Conservation (phyloP, 2,797 vertebrate species). For the Cheirogaleus major region DNA sequence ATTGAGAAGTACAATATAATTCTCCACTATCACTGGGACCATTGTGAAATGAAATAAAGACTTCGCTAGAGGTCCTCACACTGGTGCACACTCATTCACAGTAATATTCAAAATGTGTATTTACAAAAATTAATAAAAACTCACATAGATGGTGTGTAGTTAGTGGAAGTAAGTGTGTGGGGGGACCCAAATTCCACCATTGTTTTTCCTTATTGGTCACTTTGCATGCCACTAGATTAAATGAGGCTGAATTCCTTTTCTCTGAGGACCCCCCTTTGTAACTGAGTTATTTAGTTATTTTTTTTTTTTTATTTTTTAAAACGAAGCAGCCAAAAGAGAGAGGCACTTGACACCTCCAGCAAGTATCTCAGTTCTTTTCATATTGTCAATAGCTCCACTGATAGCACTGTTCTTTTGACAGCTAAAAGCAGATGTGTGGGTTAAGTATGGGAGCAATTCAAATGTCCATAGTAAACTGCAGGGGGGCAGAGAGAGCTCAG, state of each 20-base stretch:
- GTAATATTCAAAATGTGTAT: neutral
- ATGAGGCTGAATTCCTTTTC: neutral
- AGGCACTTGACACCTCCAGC: constrained; percentile 84
- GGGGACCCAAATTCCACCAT: neutral
- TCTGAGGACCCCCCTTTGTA: constrained; percentile 62
- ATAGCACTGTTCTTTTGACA: constrained; percentile 88
- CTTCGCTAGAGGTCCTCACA: constrained; percentile 52
- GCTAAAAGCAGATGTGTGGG: constrained; percentile 90
- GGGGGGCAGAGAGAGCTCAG: constrained; percentile 88
- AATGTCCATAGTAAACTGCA: constrained; percentile 91
- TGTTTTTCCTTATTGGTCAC: constrained; percentile 32
- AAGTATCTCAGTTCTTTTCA: constrained; percentile 85
- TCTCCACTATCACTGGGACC: constrained; percentile 70
- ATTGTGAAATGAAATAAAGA: constrained; percentile 76
- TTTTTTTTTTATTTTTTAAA: constrained; percentile 77
- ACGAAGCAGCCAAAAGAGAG: constrained; percentile 83
- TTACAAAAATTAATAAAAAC: constrained; percentile 29
- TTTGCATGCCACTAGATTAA: constrained; percentile 54
- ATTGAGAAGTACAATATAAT: constrained; percentile 80
- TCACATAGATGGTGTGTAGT: neutral
- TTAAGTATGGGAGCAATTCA: constrained; percentile 92
- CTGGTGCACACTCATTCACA: neutral
- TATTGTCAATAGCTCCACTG: constrained; percentile 86
- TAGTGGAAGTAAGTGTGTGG: neutral
- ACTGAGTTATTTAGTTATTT: constrained; percentile 77